Conservation (phyloP, 2,797 vertebrate genomes). For the Remorina albescens region DNA sequence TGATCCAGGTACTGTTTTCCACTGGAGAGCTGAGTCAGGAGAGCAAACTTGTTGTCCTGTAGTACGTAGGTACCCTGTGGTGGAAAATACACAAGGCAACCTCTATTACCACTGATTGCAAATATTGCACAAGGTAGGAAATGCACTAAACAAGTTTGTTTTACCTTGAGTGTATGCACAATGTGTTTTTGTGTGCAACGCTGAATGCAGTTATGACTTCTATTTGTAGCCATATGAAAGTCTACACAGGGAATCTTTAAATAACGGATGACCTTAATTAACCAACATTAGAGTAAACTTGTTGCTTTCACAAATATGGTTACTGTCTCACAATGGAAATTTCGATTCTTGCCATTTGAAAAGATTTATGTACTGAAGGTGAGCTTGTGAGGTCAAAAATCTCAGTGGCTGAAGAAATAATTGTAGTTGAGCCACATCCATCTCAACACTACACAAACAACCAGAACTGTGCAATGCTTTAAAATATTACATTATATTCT, state of each 20-base stretch:
- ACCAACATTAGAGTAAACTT: not conserved
- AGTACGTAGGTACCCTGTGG: constrained; percentile 89
- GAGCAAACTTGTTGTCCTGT: constrained; percentile 89
- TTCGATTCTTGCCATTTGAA: not conserved
- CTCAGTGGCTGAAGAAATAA: not conserved
- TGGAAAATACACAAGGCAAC: constrained; percentile 20
- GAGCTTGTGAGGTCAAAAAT: not conserved
- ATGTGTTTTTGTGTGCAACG: not conserved
- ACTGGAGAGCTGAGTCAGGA: constrained; percentile 86
- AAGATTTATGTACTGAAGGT: not conserved
- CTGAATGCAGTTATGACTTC: no score
- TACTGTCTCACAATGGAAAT: not conserved
- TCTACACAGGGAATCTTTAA: not conserved
- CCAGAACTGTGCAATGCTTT: not conserved
- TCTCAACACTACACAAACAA: no score
- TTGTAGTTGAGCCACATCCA: not conserved
- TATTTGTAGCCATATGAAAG: no score
- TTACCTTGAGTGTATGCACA: not conserved
- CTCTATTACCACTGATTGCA: not conserved
- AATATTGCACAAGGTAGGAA: not conserved
- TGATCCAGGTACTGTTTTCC: constrained; percentile 90
- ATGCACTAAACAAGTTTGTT: not conserved
- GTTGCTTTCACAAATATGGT: not conserved
- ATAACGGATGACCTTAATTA: not conserved
- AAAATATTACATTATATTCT: not conserved